Conservation (phyloP, 2,888 invertebrate species). For the Belgica antarctica region DNA sequence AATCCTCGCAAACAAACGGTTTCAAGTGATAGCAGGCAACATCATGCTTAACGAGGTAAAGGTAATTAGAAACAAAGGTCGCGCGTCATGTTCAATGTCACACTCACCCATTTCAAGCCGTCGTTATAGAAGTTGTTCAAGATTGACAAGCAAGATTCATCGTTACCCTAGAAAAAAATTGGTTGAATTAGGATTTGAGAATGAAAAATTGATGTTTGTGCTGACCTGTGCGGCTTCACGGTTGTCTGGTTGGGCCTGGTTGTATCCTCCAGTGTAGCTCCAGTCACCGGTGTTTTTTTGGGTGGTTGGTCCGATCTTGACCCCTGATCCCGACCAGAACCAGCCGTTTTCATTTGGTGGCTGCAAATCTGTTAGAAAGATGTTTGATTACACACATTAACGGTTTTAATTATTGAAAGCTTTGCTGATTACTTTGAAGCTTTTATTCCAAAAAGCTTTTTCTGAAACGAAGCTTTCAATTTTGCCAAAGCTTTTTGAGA, state of each 20-base stretch:
- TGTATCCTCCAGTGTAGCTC: slow-evolving; percentile 84
- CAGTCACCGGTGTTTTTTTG: slow-evolving; percentile 88
- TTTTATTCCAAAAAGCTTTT: no score
- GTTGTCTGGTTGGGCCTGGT: slow-evolving; percentile 85
- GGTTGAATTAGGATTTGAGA: slow-evolving; percentile 26
- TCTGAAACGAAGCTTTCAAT: not conserved
- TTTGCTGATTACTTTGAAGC: no score
- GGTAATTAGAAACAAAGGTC: not conserved
- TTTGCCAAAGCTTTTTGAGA: no score
- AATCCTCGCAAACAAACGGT: slow-evolving; percentile 88
- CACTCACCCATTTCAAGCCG: slow-evolving; percentile 65
- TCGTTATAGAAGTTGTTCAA: slow-evolving; percentile 90
- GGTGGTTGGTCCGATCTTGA: slow-evolving; percentile 83
- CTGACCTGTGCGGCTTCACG: slow-evolving; percentile 81
- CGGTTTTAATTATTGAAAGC: not conserved
- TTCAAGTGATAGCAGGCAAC: slow-evolving; percentile 83
- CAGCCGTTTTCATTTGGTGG: slow-evolving; percentile 84
- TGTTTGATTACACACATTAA: no score
- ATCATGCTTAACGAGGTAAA: slow-evolving; percentile 61
- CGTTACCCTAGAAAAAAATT: slow-evolving; percentile 66
- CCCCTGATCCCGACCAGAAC: slow-evolving; percentile 94
- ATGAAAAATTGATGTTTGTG: slow-evolving; percentile 23
- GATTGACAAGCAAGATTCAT: slow-evolving; percentile 85
- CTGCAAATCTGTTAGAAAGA: slow-evolving; percentile 65
- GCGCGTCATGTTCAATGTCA: not conserved